Conservation (phyloP, 1,140 invertebrate species). For the Hyles euphorbiae region DNA sequence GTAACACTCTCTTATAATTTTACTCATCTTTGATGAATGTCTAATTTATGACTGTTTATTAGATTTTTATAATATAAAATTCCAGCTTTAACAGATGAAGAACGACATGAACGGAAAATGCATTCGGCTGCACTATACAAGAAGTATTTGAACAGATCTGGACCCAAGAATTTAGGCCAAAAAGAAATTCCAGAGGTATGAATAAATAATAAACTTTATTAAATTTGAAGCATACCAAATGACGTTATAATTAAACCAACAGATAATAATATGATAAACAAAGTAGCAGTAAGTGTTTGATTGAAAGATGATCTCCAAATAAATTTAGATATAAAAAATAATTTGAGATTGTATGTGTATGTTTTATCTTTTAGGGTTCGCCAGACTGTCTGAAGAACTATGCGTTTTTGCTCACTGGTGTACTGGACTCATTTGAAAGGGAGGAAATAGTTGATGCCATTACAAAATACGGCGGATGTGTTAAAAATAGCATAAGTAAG, state of each 20-base stretch:
- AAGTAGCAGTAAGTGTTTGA: too few species aligned
- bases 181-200: conserved; percentile 88
- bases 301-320: too few species aligned
- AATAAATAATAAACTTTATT: too few species aligned
- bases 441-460: conserved; percentile 87
- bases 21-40: too few species aligned
- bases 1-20: too few species aligned
- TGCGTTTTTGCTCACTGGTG: conserved; percentile 91
- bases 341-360: too few species aligned
- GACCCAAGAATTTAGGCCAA: conserved; percentile 85
- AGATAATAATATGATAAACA: too few species aligned
- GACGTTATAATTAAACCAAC: too few species aligned
- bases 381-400: conserved; percentile 85
- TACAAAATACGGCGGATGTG: conserved; percentile 87
- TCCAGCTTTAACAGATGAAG: conserved; percentile 76
- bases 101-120: conserved; percentile 79
- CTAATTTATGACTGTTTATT: too few species aligned
- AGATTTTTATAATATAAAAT: neutral
- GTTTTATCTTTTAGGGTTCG: conserved; percentile 77
- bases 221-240: too few species aligned
- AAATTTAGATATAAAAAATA: too few species aligned
- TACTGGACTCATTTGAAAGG: conserved; percentile 91
- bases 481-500: conserved; percentile 84
- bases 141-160: conserved; percentile 83
- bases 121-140: conserved; percentile 80